Percentiles rank a stretch among this genome's conserved stretches.
phyloP scores from a whole-genome alignment of 2,113 vertebrate species.

The Microcebus ravelobensis region DNA sequence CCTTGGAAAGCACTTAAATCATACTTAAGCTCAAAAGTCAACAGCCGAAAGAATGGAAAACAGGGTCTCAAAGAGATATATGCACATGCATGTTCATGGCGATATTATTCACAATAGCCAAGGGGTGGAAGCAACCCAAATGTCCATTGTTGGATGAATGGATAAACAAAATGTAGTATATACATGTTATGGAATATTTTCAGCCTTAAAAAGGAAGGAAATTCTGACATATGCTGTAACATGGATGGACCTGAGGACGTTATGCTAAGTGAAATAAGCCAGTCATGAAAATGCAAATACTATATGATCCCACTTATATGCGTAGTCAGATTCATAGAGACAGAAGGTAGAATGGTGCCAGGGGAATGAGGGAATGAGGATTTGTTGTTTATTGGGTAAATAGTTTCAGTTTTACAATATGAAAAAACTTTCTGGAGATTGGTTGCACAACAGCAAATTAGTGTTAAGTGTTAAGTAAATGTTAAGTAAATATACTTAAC shows the following conservation, averaged over 20 bases:
- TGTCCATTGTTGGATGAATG: neutral
- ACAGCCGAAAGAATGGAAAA: constrained; percentile 6
- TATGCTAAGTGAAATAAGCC: neutral
- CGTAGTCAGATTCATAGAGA: neutral
- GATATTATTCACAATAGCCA: neutral
- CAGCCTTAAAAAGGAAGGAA: neutral
- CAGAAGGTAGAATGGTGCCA: neutral
- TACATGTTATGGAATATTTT: neutral
- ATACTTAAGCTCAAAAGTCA: neutral
- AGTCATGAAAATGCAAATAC: neutral
- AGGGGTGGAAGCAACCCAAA: neutral
- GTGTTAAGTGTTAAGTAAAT: too few relatives aligned
- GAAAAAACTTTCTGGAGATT: neutral
- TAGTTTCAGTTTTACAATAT: constrained; percentile 16
- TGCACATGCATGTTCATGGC: neutral
- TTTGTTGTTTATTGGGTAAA: neutral
- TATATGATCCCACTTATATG: neutral
- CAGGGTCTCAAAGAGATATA: neutral
- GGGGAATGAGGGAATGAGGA: neutral
- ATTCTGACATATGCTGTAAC: neutral
- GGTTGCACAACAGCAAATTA: neutral
- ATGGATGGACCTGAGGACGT: neutral
- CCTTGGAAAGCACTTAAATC: neutral
- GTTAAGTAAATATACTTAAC: neutral
- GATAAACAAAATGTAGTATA: neutral